These are phyloP conservation scores for Channa maculata DNA, from an alignment of 2,113 vertebrate genomes.

Conservation along the genomic window DNA sequence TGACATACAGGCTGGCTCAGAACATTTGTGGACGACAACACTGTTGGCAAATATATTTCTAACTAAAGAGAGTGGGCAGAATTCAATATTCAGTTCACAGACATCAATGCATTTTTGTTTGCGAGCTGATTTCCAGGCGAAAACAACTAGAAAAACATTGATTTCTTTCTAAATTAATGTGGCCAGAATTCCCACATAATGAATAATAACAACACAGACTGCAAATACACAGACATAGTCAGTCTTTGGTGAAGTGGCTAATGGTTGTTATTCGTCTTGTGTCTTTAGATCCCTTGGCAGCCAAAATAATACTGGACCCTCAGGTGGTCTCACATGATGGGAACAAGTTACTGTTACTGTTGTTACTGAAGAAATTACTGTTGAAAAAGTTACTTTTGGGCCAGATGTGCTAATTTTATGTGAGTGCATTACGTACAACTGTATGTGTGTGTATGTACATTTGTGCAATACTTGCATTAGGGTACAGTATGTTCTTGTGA, in stretches of 20 bases:
- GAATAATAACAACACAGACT: slow-evolving; percentile 14
- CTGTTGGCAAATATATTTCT: background rate
- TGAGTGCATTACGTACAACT: no score
- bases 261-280: background rate
- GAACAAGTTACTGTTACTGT: slow-evolving; percentile 24
- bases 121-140: background rate
- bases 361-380: no score
- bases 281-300: slow-evolving; percentile 38
- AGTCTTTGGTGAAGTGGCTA: slow-evolving; percentile 1
- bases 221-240: slow-evolving; percentile 37
- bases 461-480: no score
- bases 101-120: background rate
- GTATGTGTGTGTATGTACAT: no score
- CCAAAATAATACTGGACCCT: slow-evolving; percentile 59
- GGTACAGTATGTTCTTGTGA: no score
- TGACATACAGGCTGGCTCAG: background rate
- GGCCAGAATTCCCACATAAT: slow-evolving; percentile 9
- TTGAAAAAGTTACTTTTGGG: no score
- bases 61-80: background rate
- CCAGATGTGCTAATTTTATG: no score
- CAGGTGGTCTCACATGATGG: slow-evolving; percentile 59
- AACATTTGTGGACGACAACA: background rate
- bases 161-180: slow-evolving; percentile 9
- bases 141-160: background rate
- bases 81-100: background rate